Percentiles rank a stretch among this genome's conserved stretches.
phyloP scores from a whole-genome alignment of 2,113 vertebrate genomes.

The Hyla sarda region DNA sequence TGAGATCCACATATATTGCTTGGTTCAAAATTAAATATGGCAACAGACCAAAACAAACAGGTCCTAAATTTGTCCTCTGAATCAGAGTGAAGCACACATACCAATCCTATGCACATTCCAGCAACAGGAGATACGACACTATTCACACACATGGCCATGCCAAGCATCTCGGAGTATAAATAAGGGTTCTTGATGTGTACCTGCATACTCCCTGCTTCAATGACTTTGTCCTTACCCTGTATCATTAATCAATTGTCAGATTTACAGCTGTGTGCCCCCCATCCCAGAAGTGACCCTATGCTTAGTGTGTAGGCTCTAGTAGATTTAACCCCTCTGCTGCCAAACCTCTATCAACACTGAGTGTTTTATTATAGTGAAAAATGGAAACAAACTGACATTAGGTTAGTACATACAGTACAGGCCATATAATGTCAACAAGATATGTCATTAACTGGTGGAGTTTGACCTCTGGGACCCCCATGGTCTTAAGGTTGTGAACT shows the following conservation, averaged over 20 bases:
- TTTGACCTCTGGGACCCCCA: too few species aligned
- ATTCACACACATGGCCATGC: neutral
- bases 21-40: neutral
- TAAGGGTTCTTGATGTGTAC: conserved; percentile 31
- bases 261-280: conserved; percentile 2
- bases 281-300: too few species aligned
- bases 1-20: too few species aligned
- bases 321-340: neutral
- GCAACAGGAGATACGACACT: neutral
- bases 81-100: too few species aligned
- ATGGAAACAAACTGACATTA: neutral
- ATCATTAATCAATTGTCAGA: conserved; percentile 22
- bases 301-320: neutral
- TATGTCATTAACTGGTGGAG: too few species aligned
- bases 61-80: too few species aligned
- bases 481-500: too few species aligned
- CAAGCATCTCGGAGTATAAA: neutral
- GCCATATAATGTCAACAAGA: too few species aligned
- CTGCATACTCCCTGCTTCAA: conserved; percentile 16
- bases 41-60: neutral
- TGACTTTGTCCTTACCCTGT: neutral
- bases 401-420: too few species aligned
- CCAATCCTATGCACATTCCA: neutral
- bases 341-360: neutral
- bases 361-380: neutral